Conservation (phyloP, 1,140 invertebrate genomes). For the Brachionus manjavacas region DNA sequence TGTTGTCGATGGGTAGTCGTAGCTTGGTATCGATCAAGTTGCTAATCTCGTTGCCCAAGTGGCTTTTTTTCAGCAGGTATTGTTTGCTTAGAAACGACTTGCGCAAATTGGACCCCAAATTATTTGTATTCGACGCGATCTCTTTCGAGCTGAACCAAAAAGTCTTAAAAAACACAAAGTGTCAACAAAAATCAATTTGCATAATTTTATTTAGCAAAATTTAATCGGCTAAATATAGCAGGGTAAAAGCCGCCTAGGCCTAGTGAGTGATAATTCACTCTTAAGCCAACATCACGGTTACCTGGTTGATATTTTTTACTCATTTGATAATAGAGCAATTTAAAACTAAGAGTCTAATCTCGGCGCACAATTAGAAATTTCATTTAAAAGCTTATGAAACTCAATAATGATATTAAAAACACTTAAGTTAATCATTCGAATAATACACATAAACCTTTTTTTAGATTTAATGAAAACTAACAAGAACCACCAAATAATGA, state of each 20-base stretch:
- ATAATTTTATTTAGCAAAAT: not conserved
- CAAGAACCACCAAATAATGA: no score
- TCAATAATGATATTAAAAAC: no score
- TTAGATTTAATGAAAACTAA: no score
- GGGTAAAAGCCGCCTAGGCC: no score
- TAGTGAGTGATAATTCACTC: no score
- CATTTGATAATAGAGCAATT: no score
- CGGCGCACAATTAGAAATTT: no score
- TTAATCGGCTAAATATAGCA: not conserved
- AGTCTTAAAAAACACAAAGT: not conserved
- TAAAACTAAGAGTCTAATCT: no score
- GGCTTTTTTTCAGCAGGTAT: not conserved
- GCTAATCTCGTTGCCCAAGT: not conserved
- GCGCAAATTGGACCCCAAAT: not conserved
- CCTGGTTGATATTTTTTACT: no score
- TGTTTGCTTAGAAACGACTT: not conserved
- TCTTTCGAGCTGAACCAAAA: not conserved
- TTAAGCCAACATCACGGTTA: not conserved
- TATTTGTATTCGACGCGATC: not conserved
- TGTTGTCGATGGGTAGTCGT: not conserved
- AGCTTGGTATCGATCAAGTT: not conserved
- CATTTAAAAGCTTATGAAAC: no score
- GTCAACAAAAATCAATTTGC: not conserved
- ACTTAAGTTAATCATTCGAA: no score
- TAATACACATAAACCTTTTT: no score